Evolutionary conservation across 2,113 vertebrate species (phyloP).

Genomic region (Phyllopteryx taeniolatus): DNA sequence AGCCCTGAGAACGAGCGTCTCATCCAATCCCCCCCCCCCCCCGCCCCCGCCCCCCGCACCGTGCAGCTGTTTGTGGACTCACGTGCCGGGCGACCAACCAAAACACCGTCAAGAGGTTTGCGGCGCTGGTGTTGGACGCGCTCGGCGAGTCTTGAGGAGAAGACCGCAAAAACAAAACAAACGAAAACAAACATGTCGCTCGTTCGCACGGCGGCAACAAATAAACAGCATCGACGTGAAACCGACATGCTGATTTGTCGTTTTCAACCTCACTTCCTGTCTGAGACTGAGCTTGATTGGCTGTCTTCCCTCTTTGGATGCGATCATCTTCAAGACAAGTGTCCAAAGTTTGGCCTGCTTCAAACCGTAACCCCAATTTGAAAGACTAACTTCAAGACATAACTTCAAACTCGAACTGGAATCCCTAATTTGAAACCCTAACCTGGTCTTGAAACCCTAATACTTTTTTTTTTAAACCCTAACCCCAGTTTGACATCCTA

Average conservation of each 20-base stretch:
- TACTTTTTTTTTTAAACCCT: not conserved
- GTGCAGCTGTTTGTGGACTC: constrained; percentile 66
- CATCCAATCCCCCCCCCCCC: constrained; percentile 27
- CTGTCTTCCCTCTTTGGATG: too few relatives aligned
- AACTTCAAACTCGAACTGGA: not conserved
- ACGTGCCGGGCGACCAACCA: constrained; percentile 65
- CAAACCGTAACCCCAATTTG: too few relatives aligned
- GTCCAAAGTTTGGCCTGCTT: not conserved
- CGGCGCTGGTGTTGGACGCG: constrained; percentile 23
- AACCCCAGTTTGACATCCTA: too few relatives aligned
- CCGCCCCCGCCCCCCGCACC: constrained; percentile 27
- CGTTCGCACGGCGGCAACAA: constrained; percentile 25
- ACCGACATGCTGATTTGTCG: not conserved
- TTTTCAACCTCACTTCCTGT: not conserved
- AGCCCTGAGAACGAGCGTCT: constrained; percentile 66
- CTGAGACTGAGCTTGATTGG: not conserved
- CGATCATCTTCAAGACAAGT: not conserved
- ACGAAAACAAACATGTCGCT: constrained; percentile 26
- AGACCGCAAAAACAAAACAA: not conserved
- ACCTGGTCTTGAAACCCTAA: not conserved
- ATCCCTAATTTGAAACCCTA: not conserved
- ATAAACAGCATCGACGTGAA: constrained; percentile 12
- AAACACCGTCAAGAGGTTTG: constrained; percentile 45
- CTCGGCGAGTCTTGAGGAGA: constrained; percentile 32
- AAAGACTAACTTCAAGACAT: too few relatives aligned